Percentiles rank a stretch among this genome's conserved stretches.
These are phyloP conservation scores for Neoseiulus cucumeris DNA, from an alignment of 1,140 invertebrate genomes.

Conservation along the genomic window DNA sequence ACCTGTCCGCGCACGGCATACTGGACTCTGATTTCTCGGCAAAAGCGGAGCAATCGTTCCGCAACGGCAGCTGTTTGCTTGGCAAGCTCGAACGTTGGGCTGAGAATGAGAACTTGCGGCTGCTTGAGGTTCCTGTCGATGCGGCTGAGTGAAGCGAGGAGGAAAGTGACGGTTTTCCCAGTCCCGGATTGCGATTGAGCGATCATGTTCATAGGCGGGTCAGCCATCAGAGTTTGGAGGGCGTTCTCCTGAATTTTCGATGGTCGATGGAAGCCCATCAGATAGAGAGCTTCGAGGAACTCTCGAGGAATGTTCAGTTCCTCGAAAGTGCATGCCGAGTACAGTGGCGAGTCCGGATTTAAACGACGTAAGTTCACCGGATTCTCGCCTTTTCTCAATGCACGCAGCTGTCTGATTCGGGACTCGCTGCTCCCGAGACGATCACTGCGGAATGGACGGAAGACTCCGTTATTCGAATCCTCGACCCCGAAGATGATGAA, in stretches of 20 bases:
- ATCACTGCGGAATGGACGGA: background rate
- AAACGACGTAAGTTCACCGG: slow-evolving; percentile 70
- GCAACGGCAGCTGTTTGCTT: slow-evolving; percentile 91
- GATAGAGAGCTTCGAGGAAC: slow-evolving; percentile 76
- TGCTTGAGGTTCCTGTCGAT: slow-evolving; percentile 55
- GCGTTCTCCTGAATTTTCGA: slow-evolving; percentile 97
- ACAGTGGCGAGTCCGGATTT: slow-evolving; percentile 75
- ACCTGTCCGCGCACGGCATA: slow-evolving; percentile 80
- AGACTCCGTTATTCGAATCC: too few relatives aligned
- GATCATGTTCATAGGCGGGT: slow-evolving; percentile 93
- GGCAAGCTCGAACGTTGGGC: slow-evolving; percentile 91
- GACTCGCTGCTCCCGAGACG: slow-evolving; percentile 49
- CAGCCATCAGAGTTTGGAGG: slow-evolving; percentile 71
- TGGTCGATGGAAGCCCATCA: slow-evolving; percentile 88
- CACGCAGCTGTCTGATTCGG: slow-evolving; percentile 68
- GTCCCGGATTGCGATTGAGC: slow-evolving; percentile 97
- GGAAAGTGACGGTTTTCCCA: slow-evolving; percentile 96
- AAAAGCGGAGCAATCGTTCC: slow-evolving; percentile 75
- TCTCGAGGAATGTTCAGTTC: slow-evolving; percentile 74
- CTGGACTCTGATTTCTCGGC: slow-evolving; percentile 65
- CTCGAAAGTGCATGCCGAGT: slow-evolving; percentile 84
- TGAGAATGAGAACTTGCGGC: slow-evolving; percentile 59
- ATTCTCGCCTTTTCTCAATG: slow-evolving; percentile 58
- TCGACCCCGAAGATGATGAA: too few relatives aligned
- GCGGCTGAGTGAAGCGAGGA: slow-evolving; percentile 84